A percentile compares a stretch with the other conserved stretches of the same genome.
Evolutionary conservation across 2,888 invertebrate species (phyloP).

Genomic region (Limnephilus auricula): DNA sequence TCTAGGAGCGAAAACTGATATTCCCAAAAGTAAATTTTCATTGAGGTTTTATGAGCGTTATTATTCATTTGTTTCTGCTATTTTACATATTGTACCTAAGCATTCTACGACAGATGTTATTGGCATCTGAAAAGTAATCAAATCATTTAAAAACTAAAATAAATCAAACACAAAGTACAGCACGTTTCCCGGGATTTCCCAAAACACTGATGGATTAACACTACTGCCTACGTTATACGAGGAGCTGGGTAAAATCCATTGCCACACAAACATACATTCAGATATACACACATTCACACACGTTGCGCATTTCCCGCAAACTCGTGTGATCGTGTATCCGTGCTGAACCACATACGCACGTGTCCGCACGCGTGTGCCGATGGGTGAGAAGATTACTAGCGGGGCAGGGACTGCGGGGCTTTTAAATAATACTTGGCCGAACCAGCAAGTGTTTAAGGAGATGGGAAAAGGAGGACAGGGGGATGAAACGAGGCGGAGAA

Average conservation of each 20-base stretch:
- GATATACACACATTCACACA: neutral
- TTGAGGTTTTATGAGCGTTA: too few relatives aligned
- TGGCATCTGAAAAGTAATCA: neutral
- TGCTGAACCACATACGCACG: neutral
- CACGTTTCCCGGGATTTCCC: neutral
- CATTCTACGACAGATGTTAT: too few relatives aligned
- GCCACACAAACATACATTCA: neutral
- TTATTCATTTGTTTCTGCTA: too few relatives aligned
- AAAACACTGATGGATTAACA: neutral
- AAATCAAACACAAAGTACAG: neutral
- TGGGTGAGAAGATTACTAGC: constrained; percentile 13
- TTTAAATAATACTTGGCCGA: constrained; percentile 35
- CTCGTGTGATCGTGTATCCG: neutral
- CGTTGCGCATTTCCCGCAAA: neutral
- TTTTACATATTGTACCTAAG: too few relatives aligned
- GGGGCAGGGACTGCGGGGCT: constrained; percentile 23
- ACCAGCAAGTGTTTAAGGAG: constrained; percentile 4
- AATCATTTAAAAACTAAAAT: neutral
- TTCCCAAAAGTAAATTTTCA: too few relatives aligned
- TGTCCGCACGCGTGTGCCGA: neutral
- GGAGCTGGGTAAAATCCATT: neutral
- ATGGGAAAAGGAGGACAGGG: neutral
- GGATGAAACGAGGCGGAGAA: neutral
- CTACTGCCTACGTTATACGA: neutral
- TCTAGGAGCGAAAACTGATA: too few relatives aligned